These are phyloP conservation scores for Talpa occidentalis DNA, from an alignment of 2,113 vertebrate genomes.

Conservation along the genomic window DNA sequence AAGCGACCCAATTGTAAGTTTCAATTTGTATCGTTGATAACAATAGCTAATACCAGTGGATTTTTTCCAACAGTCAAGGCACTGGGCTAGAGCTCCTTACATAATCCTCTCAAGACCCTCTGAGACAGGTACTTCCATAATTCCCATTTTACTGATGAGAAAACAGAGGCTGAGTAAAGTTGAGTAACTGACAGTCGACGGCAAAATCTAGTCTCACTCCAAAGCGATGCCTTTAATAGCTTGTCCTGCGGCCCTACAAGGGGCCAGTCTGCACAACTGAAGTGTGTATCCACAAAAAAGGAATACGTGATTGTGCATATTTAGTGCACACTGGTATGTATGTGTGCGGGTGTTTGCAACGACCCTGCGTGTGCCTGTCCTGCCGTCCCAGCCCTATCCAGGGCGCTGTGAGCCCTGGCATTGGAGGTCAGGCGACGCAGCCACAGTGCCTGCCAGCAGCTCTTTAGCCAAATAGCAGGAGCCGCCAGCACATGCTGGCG, in stretches of 20 bases:
- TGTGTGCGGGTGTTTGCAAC: background rate
- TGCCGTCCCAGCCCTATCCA: background rate
- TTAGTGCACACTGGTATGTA: fast-evolving
- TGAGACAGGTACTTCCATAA: background rate
- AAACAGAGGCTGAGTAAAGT: slow-evolving; percentile 26
- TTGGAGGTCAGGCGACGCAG: background rate
- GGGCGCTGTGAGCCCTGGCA: background rate
- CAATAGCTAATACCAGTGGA: background rate
- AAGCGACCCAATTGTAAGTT: background rate
- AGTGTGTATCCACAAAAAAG: background rate
- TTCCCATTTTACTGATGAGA: slow-evolving; percentile 6
- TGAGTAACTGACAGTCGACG: background rate
- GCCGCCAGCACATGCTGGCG: fast-evolving
- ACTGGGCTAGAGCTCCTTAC: background rate
- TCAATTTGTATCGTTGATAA: background rate
- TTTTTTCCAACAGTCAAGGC: background rate
- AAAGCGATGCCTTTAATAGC: background rate
- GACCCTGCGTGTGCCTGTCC: fast-evolving
- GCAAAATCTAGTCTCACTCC: background rate
- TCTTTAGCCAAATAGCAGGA: slow-evolving; percentile 50
- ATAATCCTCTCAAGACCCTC: background rate
- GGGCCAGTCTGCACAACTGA: background rate
- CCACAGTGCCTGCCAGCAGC: background rate
- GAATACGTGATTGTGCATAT: background rate
- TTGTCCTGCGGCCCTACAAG: background rate